Base-by-base conservation (phyloP, 2,797 vertebrate species). In the Peromyscus eremicus region DNA sequence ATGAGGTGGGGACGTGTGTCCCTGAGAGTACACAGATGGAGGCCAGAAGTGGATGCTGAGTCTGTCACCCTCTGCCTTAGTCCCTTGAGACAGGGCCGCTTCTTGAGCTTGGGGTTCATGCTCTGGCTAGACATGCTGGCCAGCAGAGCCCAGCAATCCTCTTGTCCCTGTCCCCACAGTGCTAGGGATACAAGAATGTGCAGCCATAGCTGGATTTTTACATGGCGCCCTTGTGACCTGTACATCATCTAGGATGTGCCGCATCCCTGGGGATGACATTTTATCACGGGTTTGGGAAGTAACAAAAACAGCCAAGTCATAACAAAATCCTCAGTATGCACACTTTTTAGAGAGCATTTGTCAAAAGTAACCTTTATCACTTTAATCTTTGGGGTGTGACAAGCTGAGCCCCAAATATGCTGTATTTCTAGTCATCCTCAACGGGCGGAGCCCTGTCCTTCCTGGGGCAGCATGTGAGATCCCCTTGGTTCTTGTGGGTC, bases 281-380 rank as follows among this genome's bases (percentile, higher is more conserved):
- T 82, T 57, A 43, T 10, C 11, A 37, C 17, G 40, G 62, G 25
- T 85, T 91, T 70, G 46, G 5, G 49, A 60, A 32, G 21, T 8
- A 34, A 49, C 23, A 81, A 60, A 70, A 81, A 37, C 2, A 81
- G 43, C 14, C 52, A 94, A 52, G 49, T 10, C 27, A 80, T 16
- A 57, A 5, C n/a, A 83, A 88, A 92, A 92, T 49, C 25, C n/a
- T 91, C 85, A 68, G 91, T 76, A 68, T 14, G 32, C 46, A 96
- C 75, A 55, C 81, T 89, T 89, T 81, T 95, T 86, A 70, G 29
- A 84, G 34, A 73, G 19, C 9, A 81, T 87, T 84, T 71, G 60
- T 93, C 43, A 81, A 71, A 92, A 95, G 32, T 55, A 93, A 88
- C 4, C 10, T n/a, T 40, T 37, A 37, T 82, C 5, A 25, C 79